Base-by-base conservation (phyloP, 2,113 vertebrate species). In the Trachemys scripta region DNA sequence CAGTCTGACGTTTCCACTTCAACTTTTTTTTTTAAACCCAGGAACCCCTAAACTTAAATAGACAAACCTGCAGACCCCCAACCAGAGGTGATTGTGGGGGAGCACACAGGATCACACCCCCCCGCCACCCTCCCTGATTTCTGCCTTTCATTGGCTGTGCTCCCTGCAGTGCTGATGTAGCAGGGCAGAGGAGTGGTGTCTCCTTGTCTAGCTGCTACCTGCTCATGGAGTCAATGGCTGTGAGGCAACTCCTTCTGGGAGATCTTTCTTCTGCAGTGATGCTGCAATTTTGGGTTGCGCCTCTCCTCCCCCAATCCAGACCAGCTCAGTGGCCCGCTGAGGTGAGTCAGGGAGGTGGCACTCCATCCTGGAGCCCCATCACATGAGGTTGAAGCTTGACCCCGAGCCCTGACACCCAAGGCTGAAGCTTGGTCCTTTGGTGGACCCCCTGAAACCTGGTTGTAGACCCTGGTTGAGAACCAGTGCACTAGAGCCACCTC, bases 331-430 rank as follows among this genome's bases (percentile, higher is more conserved):
- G 62, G 13, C 7, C 62, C 6, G 7, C 16, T 19, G 31, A 65
- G 62, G 31, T 65, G 14, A n/a, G 31, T 65, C 31, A 38, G 38
- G n/a, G 65, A 69, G 17, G 35, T 69, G 35, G 8, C n/a, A n/a
- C 65, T 69, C 17, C 65, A 19, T 38, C 65, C 35, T 19, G 19
- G n/a, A 62, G 57, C 27, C 11, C 27, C 27, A 12, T 62, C 4
- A 1, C 2, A 2, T 69, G 35, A n/a, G 5, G 35, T 20, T 38
- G 35, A 38, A n/a, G 35, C 14, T 17, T 19, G 35, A 16, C 7
- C 65, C 65, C 9, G 16, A n/a, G 35, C 35, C 62, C 62, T 17
- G 14, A 35, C 9, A n/a, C 16, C 35, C 17, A 4, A n/a, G 62
- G 35, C 31, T 65, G 62, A 65, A 17, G 16, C 62, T 35, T 69